Conservation (phyloP, 2,113 vertebrate species). For the Thalassarche chlororhynchos region DNA sequence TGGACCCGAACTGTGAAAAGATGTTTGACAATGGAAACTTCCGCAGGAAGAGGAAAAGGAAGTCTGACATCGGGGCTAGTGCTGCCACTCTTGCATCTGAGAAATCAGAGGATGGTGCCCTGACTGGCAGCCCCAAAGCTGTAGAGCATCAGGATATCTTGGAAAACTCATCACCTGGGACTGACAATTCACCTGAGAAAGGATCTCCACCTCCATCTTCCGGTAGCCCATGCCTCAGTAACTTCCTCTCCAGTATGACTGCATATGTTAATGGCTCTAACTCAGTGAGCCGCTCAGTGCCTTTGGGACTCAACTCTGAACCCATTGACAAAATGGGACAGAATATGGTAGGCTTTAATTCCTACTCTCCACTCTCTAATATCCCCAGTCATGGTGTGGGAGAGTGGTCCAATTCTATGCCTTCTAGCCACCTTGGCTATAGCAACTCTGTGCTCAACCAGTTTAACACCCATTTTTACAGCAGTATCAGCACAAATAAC, state of each 20-base stretch:
- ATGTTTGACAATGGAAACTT: slow-evolving; percentile 99
- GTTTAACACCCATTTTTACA: slow-evolving; percentile 90
- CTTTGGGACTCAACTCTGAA: slow-evolving; percentile 83
- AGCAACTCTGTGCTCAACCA: slow-evolving; percentile 87
- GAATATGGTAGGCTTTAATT: slow-evolving; percentile 79
- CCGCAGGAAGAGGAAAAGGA: slow-evolving; percentile 97
- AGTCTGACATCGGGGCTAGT: slow-evolving; percentile 82
- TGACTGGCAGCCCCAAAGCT: slow-evolving; percentile 74
- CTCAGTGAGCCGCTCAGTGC: slow-evolving; percentile 53
- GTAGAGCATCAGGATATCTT: slow-evolving; percentile 77
- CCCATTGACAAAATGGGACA: slow-evolving; percentile 82
- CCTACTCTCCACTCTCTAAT: slow-evolving; percentile 84
- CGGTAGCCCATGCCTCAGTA: slow-evolving; percentile 84
- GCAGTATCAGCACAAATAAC: slow-evolving; percentile 77
- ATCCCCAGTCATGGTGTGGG: slow-evolving; percentile 75
- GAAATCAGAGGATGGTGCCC: slow-evolving; percentile 76
- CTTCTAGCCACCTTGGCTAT: slow-evolving; percentile 82
- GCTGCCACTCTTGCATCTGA: slow-evolving; percentile 73
- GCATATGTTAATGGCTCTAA: slow-evolving; percentile 50
- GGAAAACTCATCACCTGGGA: slow-evolving; percentile 71
- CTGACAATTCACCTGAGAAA: slow-evolving; percentile 77
- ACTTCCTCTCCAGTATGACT: slow-evolving; percentile 89
- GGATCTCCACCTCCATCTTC: slow-evolving; percentile 77
- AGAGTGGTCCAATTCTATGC: slow-evolving; percentile 81
- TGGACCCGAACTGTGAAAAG: slow-evolving; percentile 98